Conservation (phyloP, 2,888 invertebrate species). For the Drosophila aldrichi region DNA sequence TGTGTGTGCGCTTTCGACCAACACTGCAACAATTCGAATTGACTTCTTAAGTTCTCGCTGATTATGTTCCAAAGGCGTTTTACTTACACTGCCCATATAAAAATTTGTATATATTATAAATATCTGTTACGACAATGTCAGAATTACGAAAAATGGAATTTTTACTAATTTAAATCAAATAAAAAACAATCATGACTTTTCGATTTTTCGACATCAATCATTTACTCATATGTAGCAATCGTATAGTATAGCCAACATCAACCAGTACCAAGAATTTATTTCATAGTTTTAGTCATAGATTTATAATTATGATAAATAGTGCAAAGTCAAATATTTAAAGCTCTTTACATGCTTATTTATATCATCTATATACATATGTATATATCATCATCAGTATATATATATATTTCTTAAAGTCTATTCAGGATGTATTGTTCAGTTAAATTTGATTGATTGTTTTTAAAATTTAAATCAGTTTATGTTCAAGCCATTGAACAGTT, state of each 20-base stretch:
- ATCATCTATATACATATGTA: conserved; percentile 40
- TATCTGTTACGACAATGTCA: background rate
- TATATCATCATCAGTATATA: background rate
- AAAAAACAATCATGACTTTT: background rate
- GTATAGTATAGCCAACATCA: background rate
- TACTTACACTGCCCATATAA: conserved; percentile 50
- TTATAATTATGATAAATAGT: conserved; percentile 21
- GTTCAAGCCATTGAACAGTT: conserved; percentile 16
- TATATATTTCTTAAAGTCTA: conserved; percentile 46
- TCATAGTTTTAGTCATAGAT: background rate
- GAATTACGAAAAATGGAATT: background rate
- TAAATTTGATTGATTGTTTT: conserved; percentile 61
- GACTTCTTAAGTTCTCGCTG: too few species aligned
- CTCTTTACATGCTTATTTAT: conserved; percentile 29
- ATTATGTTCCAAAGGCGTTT: background rate
- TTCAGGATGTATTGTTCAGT: conserved; percentile 62
- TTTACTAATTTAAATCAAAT: background rate
- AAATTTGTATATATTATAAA: background rate
- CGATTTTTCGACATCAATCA: background rate
- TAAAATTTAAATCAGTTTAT: background rate
- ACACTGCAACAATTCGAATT: background rate
- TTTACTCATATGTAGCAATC: too few species aligned
- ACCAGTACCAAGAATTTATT: background rate
- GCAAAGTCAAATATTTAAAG: conserved; percentile 24
- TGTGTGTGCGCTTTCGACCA: background rate